Evolutionary conservation across 2,797 vertebrate genomes (phyloP), one percentile per base, ranked within the genome.

Genomic region (Babyrousa celebensis): DNA sequence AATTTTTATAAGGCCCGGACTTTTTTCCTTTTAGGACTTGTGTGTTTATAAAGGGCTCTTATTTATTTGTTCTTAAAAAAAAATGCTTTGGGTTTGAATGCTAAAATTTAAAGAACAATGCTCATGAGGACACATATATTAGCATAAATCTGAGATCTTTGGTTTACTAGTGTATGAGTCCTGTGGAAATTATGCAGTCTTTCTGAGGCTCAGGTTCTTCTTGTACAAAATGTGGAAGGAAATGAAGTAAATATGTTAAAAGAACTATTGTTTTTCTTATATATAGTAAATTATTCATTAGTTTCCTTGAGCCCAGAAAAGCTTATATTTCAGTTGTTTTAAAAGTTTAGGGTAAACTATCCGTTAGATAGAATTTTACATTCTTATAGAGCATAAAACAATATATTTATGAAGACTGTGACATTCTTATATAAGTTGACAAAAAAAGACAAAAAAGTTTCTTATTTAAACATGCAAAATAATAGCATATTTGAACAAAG

Each of bases 191-290:
- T 70, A 78, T 6, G 8, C 29, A 60, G 62, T 16, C 17, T 77
- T 9, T 78, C 54, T 27, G 54, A 32, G 1, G 21, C 5, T 43
- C 56, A 29, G 3, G 40, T 70, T 71, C 40, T 83, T 84, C 63
- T 20, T 85, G 1, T n/a, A 60, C n/a, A 52, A 84, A 91, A 32
- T 27, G 32, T 63, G 29, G 23, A 63, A 72, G 12, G 32, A 58
- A 65, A 72, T 63, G 12, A 95, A 85, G 79, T 84, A 78, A 71
- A 70, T 40, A 63, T 80, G 20, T 25, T 32, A 68, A 84, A 75
- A 70, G 15, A 52, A 1, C 5, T 25, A 52, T 58, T 79, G 92
- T 60, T 62, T 14, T 85, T 67, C 32, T 60, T 68, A 43, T 4
- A 83, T 52, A 83, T 4, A 52, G 11, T 56, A 75, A 94, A 82